phyloP scores from a whole-genome alignment of 2,113 vertebrate species.

The Macquaria ambigua region DNA sequence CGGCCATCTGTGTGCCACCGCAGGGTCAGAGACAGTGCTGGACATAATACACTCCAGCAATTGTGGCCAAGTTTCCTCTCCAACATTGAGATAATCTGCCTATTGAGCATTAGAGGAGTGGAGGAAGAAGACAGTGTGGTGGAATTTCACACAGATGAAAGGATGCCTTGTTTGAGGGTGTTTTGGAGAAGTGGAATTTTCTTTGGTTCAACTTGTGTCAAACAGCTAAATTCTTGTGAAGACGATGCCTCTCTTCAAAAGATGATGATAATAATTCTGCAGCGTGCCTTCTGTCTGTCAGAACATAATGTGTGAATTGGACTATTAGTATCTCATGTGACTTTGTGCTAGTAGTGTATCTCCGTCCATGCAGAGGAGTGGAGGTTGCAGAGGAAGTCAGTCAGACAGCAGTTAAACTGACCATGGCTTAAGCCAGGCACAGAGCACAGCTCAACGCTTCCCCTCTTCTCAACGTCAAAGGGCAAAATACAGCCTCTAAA shows the following conservation, averaged over 20 bases:
- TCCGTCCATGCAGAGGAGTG: background rate
- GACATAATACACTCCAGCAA: conserved; percentile 49
- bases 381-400: conserved; percentile 71
- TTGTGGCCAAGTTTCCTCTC: conserved; percentile 60
- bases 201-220: background rate
- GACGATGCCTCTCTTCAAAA: background rate
- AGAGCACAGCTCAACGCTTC: conserved; percentile 4
- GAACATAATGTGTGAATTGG: background rate
- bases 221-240: conserved; percentile 8
- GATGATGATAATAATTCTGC: background rate
- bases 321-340: conserved; percentile 14
- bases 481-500: conserved; percentile 38
- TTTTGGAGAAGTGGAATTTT: background rate
- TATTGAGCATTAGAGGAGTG: conserved; percentile 44
- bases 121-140: conserved; percentile 32
- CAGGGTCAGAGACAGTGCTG: conserved; percentile 62
- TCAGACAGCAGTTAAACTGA: conserved; percentile 75
- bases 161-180: conserved; percentile 47
- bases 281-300: background rate
- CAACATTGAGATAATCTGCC: conserved; percentile 61
- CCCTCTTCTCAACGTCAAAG: conserved; percentile 24
- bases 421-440: conserved; percentile 13
- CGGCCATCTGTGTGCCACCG: conserved; percentile 66
- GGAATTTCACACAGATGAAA: conserved; percentile 58
- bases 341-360: conserved; percentile 8